Conservation (phyloP, 2,888 invertebrate genomes). For the Drosophila quinaria region DNA sequence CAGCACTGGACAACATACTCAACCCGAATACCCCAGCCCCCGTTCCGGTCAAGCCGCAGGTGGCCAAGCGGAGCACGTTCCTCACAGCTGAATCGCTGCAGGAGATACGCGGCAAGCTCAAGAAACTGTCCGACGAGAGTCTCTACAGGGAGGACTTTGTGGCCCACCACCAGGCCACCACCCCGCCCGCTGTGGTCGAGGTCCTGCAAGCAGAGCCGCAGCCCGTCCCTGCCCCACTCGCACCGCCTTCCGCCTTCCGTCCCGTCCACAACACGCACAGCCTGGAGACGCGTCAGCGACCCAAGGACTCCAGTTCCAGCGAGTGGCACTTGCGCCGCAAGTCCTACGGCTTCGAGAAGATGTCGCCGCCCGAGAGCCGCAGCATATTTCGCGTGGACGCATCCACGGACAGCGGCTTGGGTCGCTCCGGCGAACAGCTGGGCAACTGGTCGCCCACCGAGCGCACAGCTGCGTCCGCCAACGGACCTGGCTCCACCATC, state of each 20-base stretch:
- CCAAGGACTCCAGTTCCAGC: slow-evolving; percentile 85
- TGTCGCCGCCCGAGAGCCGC: slow-evolving; percentile 84
- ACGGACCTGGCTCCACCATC: slow-evolving; percentile 77
- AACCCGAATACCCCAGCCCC: slow-evolving; percentile 61
- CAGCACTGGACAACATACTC: slow-evolving; percentile 87
- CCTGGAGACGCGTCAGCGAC: slow-evolving; percentile 81
- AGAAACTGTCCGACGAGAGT: slow-evolving; percentile 86
- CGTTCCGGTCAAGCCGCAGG: slow-evolving; percentile 49
- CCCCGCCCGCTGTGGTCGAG: slow-evolving; percentile 31
- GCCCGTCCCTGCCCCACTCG: slow-evolving; percentile 23
- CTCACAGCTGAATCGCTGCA: slow-evolving; percentile 88
- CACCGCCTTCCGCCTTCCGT: slow-evolving; percentile 61
- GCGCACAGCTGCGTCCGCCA: slow-evolving; percentile 43
- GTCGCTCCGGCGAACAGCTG: slow-evolving; percentile 90
- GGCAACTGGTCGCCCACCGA: slow-evolving; percentile 86
- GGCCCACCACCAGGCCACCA: slow-evolving; percentile 62
- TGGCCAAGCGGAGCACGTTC: slow-evolving; percentile 83
- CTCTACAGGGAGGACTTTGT: slow-evolving; percentile 85
- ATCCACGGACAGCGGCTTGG: slow-evolving; percentile 92
- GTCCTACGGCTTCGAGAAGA: slow-evolving; percentile 91
- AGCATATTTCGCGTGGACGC: slow-evolving; percentile 88
- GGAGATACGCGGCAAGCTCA: slow-evolving; percentile 87
- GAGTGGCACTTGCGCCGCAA: slow-evolving; percentile 92
- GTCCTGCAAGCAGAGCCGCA: slow-evolving; percentile 14
- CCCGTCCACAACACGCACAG: slow-evolving; percentile 81